phyloP scores from a whole-genome alignment of 2,888 invertebrate species.

The Geotrupes spiniger region DNA sequence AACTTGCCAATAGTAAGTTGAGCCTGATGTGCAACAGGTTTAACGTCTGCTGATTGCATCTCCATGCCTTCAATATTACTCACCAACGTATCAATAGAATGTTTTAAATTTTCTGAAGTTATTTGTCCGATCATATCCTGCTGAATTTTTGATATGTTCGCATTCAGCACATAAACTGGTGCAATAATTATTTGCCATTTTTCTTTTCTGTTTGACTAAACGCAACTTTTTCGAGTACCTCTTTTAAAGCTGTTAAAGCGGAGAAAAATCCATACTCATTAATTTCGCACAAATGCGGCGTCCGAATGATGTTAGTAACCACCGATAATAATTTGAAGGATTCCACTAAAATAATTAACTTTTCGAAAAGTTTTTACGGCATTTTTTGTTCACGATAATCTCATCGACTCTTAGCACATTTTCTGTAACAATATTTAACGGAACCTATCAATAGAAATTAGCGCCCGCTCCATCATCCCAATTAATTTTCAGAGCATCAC shows the following conservation, averaged over 20 bases:
- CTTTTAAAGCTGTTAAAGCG: constrained; percentile 25
- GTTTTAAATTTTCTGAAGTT: not conserved
- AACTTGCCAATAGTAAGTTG: too few species aligned
- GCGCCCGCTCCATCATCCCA: not conserved
- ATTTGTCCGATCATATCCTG: not conserved
- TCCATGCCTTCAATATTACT: too few species aligned
- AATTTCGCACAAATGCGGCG: not conserved
- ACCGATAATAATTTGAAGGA: constrained; percentile 9
- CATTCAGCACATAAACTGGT: not conserved
- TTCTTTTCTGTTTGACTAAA: constrained; percentile 7
- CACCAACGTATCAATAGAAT: too few species aligned
- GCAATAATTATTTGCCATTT: not conserved
- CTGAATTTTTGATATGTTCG: not conserved
- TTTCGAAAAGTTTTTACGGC: not conserved
- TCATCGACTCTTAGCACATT: not conserved
- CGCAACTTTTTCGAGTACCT: constrained; percentile 17
- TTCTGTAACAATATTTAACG: not conserved
- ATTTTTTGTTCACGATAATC: not conserved
- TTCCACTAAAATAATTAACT: constrained; percentile 9
- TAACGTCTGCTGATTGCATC: too few species aligned
- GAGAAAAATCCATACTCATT: not conserved
- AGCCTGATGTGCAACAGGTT: too few species aligned
- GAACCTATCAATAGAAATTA: not conserved
- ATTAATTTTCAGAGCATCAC: not conserved
- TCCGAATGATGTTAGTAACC: not conserved